phyloP scores from a whole-genome alignment of 2,797 vertebrate genomes.

The Bryconaethiops microstoma region DNA sequence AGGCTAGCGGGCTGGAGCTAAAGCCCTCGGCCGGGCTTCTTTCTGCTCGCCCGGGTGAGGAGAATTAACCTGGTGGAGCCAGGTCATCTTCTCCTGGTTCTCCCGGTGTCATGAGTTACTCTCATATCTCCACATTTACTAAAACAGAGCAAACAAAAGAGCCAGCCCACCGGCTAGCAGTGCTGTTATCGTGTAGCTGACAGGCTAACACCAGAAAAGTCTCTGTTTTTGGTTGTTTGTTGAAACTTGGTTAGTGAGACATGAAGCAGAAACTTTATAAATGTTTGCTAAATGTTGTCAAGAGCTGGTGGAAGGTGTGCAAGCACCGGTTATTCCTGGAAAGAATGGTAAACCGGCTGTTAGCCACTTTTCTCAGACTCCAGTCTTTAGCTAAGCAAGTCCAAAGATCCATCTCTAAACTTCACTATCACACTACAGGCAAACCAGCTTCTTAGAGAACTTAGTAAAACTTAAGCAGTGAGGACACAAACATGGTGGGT shows the following conservation, averaged over 20 bases:
- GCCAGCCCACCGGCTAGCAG: not conserved
- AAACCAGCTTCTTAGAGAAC: not conserved
- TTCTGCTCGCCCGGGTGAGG: not conserved
- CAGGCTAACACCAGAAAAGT: not conserved
- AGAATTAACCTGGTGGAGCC: not conserved
- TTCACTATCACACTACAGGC: not conserved
- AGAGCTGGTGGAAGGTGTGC: not conserved
- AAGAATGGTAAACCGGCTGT: not conserved
- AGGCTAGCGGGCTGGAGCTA: not conserved
- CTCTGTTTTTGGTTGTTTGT: not conserved
- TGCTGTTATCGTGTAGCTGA: not conserved
- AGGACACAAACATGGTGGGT: too few species aligned
- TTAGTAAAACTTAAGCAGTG: not conserved
- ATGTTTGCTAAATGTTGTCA: not conserved
- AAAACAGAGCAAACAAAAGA: not conserved
- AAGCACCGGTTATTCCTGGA: constrained; percentile 1
- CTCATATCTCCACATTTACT: not conserved
- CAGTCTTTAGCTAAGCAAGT: not conserved
- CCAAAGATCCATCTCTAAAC: not conserved
- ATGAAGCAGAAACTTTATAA: not conserved
- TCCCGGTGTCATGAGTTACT: too few species aligned
- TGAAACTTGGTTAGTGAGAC: not conserved
- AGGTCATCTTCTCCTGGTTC: not conserved
- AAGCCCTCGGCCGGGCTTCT: not conserved
- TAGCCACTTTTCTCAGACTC: not conserved